Evolutionary conservation across 2,797 vertebrate species (phyloP), one percentile per base, ranked within the genome.

Genomic region (Rhynchotus rufescens): DNA sequence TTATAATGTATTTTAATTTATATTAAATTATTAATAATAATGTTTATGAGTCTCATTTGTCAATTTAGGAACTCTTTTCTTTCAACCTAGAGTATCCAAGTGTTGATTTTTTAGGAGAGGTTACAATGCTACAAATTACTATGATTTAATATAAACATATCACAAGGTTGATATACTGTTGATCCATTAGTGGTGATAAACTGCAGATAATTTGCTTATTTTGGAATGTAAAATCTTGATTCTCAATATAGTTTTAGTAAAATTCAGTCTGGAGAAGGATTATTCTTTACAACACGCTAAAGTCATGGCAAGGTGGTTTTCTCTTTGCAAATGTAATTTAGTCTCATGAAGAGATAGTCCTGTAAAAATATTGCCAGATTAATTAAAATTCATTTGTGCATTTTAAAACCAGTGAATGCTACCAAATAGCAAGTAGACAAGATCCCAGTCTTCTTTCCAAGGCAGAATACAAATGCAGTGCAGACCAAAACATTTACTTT

Each of bases 301-400:
- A 96, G 73, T 95, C 89, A 90, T 84, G 73, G 68, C 89, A 96
- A 97, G 83, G 93, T 96, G 83, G 84, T 92, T 91, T 91, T 95
- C 88, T 88, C 91, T 86, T 96, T 92, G 89, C 57, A 68, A 96
- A 96, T 84, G 91, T 88, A 95, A 97, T 97, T 97, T 94, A 88
- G 81, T 91, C 87, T 96, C 94, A 89, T 81, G 93, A 96, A 94
- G 88, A 95, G 60, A 75, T 96, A 96, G 97, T 95, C 89, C 94
- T 89, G 94, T 97, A 97, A 97, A 96, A 97, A 96, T 96, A 96
- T 93, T 95, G 94, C 95, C 89, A 95, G 73, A 88, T 93, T 97
- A 97, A 97, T 96, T 95, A 94, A 93, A 97, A 97, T 97, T 96
- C 95, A 97, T 97, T 96, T 93, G 91, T 38, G 38, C 90, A 84